Base-by-base conservation (phyloP, 2,113 vertebrate genomes). In the Paracanthobrama guichenoti region DNA sequence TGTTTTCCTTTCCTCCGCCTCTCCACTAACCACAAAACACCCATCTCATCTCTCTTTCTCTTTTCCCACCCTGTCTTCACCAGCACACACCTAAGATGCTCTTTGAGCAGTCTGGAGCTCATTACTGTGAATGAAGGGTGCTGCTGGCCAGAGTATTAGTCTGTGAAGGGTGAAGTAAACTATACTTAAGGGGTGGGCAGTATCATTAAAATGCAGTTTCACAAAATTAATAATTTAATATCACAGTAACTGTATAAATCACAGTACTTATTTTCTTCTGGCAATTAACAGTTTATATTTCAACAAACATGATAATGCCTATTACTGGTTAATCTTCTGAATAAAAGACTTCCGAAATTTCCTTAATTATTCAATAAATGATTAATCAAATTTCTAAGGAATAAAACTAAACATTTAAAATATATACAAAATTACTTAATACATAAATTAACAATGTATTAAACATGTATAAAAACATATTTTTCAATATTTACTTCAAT, bases 1-100 rank as follows among this genome's bases (percentile, higher is more conserved):
- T 22, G 39, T n/a, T 77, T 57, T 14, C 18, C 3, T 78, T 60
- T 60, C 55, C 12, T 59, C 31, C 22, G 18, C 20, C 31, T 59
- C 28, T 16, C 55, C 75, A 60, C 75, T 60, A 78, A 77, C 16
- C 75, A 60, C 22, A 42, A 78, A 60, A 44, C 31, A 74, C 48
- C 50, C 26, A 39, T 57, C 50, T 77, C 50, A 76, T 76, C 14
- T 28, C 50, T 77, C 9, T 57, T 28, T 77, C 50, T 39, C 50
- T n/a, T n/a, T 59, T 12, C 8, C 75, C 22, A 42, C 16, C 20
- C 35, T 78, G 31, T 18, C 55, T 60, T 60, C 12, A 3, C 12
- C 55, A 78, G 22, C 75, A 60, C 26, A 5, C 18, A 57, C 28
- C 26, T 50, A 76, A 3, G 0, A 35, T 55, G 48, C 74, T 35